phyloP scores from a whole-genome alignment of 2,888 invertebrate genomes.

The Diadegma fenestrale region DNA sequence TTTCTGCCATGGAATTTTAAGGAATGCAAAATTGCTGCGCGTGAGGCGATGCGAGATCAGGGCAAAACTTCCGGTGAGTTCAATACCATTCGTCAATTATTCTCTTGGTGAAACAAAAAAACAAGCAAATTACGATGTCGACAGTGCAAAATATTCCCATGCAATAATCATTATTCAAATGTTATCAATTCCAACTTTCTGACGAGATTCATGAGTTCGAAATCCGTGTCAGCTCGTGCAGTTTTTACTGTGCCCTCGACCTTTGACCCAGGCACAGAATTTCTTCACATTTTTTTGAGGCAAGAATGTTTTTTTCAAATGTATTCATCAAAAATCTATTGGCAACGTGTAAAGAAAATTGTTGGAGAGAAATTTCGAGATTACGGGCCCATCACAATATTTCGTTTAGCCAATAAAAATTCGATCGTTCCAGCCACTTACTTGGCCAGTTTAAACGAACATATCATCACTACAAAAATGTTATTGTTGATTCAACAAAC shows the following conservation, averaged over 20 bases:
- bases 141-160: not conserved
- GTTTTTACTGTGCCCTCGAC: no score
- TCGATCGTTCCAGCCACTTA: no score
- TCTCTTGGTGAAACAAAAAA: not conserved
- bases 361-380: no score
- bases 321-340: no score
- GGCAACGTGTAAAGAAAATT: no score
- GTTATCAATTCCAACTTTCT: not conserved
- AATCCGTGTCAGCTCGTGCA: not conserved
- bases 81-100: conserved; percentile 51
- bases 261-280: no score
- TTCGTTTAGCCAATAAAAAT: no score
- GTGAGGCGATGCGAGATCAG: conserved; percentile 91
- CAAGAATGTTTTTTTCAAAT: no score
- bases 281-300: no score
- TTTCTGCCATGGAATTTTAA: conserved; percentile 92
- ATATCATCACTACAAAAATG: no score
- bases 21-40: conserved; percentile 91
- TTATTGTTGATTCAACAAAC: not conserved
- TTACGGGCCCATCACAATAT: no score
- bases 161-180: not conserved
- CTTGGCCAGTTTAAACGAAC: no score
- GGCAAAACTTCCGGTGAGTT: conserved; percentile 88
- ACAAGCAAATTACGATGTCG: not conserved
- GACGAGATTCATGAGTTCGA: not conserved